Percentiles rank a stretch among this genome's conserved stretches.
These are phyloP conservation scores for Yoshiicerus persimilis DNA, from an alignment of 1,140 invertebrate species.

Conservation along the genomic window DNA sequence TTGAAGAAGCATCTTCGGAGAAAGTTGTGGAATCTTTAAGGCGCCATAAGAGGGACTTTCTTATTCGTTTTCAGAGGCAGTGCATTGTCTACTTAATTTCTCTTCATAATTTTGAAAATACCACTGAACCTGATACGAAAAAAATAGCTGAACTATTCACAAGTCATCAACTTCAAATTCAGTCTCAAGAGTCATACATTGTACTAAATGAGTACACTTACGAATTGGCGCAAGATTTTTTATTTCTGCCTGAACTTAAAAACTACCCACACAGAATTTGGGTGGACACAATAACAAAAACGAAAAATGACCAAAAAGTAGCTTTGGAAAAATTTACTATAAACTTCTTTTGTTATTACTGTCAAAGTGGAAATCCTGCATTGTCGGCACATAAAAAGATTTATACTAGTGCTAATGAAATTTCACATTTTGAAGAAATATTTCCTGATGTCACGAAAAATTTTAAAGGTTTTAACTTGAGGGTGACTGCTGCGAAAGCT, in stretches of 20 bases:
- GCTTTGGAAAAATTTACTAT: neutral
- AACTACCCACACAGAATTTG: conserved; percentile 27
- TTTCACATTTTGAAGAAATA: neutral
- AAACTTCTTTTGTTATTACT: conserved; percentile 40
- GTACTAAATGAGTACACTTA: neutral
- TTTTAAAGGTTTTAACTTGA: conserved; percentile 33
- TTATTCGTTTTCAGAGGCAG: conserved; percentile 1
- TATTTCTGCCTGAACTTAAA: neutral
- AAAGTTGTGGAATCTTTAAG: neutral
- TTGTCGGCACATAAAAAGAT: neutral
- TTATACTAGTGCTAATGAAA: neutral
- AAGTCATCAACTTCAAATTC: neutral
- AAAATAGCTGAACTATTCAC: neutral
- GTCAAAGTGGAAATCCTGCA: conserved; percentile 13
- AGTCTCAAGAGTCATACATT: conserved; percentile 33
- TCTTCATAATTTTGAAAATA: neutral
- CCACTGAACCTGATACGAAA: neutral
- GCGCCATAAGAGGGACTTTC: neutral
- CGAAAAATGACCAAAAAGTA: neutral
- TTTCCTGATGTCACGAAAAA: conserved; percentile 36
- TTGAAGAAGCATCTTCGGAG: neutral
- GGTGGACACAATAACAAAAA: neutral
- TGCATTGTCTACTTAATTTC: conserved; percentile 18
- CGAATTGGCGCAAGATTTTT: neutral
- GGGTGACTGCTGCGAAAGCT: conserved; percentile 34